Evolutionary conservation across 1,140 invertebrate genomes (phyloP), one percentile per base, ranked within the genome.

Genomic region (Papilio xuthus): DNA sequence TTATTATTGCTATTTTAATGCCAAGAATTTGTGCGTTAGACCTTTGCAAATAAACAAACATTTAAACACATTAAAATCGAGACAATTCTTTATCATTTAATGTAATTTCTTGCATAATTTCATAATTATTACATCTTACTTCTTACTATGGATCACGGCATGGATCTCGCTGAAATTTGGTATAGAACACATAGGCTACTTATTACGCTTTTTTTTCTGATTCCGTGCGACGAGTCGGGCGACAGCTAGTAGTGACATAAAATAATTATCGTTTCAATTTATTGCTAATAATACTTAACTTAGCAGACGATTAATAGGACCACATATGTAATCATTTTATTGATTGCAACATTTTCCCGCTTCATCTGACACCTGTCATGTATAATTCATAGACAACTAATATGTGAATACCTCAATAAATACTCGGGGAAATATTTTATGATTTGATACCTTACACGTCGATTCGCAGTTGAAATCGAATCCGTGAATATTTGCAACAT

Each of bases 401-500:
- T 44, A 53, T 53, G 72, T 74, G 47, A 74, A 74, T 74, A 74
- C 8, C 70, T 42, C 41, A 41, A 72, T 42, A 72, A 42, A 72
- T 72, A 41, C 41, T 72, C 10, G 37, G 23, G 37, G 32, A 42
- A 72, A 72, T 13, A 72, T 23, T 41, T 44, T 72, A 23, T 72
- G 37, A 72, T 72, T 72, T 72, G 70, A 41, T 44, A 44, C 70
- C 70, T 42, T 72, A 72, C 70, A 20, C 18, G 70, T 44, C 37
- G 41, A 71, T 71, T 37, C 41, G 41, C 15, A 72, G 32, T 72
- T 20, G 70, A 72, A 73, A 73, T 73, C 71, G 41, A 47, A 47
- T 73, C 71, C 23, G 71, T 47, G 42, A 73, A 73, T 47, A 73
- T 73, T 73, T 47, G 71, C 42, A 47, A 73, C 41, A 47, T 73